These are phyloP conservation scores for Clunio marinus DNA, from an alignment of 2,888 invertebrate genomes.

Conservation along the genomic window DNA sequence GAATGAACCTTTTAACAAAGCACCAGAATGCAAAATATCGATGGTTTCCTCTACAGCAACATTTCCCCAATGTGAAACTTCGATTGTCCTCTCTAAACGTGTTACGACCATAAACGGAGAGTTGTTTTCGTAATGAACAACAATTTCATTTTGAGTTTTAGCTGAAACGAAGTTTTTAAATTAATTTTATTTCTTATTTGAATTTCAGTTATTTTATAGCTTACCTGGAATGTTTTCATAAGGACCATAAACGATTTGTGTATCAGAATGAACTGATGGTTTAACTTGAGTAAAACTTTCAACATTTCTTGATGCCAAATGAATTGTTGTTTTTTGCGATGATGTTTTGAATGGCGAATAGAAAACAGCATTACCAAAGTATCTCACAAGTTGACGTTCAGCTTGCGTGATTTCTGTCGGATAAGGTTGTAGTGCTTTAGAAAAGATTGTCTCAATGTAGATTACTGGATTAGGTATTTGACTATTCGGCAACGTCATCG, in stretches of 20 bases:
- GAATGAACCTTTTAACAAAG: constrained; percentile 87
- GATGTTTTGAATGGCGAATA: constrained; percentile 76
- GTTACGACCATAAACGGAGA: constrained; percentile 93
- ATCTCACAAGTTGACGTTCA: constrained; percentile 90
- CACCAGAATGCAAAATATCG: constrained; percentile 89
- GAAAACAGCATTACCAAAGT: constrained; percentile 75
- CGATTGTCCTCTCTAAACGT: constrained; percentile 77
- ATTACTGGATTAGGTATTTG: constrained; percentile 45
- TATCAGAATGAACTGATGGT: constrained; percentile 74
- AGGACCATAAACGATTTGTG: constrained; percentile 82
- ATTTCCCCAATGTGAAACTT: constrained; percentile 99
- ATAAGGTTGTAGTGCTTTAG: constrained; percentile 73
- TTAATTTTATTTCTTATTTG: constrained; percentile 42
- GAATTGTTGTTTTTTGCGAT: constrained; percentile 77
- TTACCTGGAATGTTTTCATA: constrained; percentile 65
- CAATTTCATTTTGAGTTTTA: constrained; percentile 60
- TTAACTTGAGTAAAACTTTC: constrained; percentile 79
- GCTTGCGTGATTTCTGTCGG: constrained; percentile 86
- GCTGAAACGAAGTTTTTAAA: too few relatives aligned
- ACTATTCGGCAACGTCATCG: constrained; percentile 53
- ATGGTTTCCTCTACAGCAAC: constrained; percentile 95
- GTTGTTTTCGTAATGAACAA: constrained; percentile 93
- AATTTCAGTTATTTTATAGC: constrained; percentile 46
- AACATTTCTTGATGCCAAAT: constrained; percentile 70
- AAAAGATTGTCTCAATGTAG: constrained; percentile 66